phyloP scores from a whole-genome alignment of 2,888 invertebrate genomes.

The Hedya salicella region DNA sequence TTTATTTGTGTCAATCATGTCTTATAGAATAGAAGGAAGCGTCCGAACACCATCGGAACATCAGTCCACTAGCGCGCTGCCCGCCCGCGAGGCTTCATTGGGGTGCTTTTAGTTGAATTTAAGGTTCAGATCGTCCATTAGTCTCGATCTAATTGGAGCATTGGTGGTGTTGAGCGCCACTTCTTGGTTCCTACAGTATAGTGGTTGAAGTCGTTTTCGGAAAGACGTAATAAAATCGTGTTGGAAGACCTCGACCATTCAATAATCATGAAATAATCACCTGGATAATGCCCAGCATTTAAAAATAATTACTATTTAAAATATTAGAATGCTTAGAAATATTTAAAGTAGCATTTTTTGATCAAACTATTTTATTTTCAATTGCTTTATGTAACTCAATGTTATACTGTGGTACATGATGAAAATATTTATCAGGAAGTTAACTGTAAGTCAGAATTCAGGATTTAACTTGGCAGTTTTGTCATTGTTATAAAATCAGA shows the following conservation, averaged over 20 bases:
- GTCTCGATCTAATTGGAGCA: neutral
- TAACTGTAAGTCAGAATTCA: constrained; percentile 62
- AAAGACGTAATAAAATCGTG: constrained; percentile 29
- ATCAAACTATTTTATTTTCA: constrained; percentile 79
- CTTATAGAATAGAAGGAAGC: constrained; percentile 30
- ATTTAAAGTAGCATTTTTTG: constrained; percentile 80
- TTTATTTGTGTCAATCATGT: constrained; percentile 45
- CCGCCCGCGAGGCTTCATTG: neutral
- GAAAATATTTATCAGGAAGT: constrained; percentile 70
- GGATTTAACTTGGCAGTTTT: constrained; percentile 72
- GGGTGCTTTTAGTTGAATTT: constrained; percentile 29
- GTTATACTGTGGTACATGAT: constrained; percentile 71
- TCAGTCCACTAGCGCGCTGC: constrained; percentile 14
- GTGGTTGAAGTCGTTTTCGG: constrained; percentile 19
- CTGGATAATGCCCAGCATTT: constrained; percentile 81
- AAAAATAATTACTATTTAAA: constrained; percentile 79
- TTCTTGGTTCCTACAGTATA: constrained; percentile 19
- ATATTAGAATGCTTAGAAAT: constrained; percentile 80
- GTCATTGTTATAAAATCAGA: constrained; percentile 75
- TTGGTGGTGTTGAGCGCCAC: constrained; percentile 40
- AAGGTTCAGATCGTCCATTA: constrained; percentile 4
- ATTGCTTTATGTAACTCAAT: constrained; percentile 78
- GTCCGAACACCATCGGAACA: constrained; percentile 26
- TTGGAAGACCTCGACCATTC: constrained; percentile 23
- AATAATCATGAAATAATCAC: constrained; percentile 56